Evolutionary conservation across 2,797 vertebrate genomes (phyloP), one percentile per base, ranked within the genome.

Genomic region (Streptopelia turtur): DNA sequence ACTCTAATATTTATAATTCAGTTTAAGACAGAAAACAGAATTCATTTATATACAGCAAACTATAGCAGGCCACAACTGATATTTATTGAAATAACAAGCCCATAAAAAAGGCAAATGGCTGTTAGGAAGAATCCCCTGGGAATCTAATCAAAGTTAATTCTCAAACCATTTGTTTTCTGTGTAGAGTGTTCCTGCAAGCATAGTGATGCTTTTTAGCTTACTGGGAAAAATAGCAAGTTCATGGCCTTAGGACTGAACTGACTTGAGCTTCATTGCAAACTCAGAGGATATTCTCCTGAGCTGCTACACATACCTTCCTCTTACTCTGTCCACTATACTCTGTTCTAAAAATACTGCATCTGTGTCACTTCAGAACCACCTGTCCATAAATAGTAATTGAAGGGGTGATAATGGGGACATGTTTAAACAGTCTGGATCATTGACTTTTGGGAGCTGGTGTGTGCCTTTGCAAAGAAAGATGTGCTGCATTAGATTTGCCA

Each of bases 61-160:
- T 53, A 8, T 33, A 82, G 27, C 10, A 79, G n/a, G 13, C 24
- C 43, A 53, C 52, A 72, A 52, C 39, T 89, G 25, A n/a, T 72
- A 56, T 11, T 63, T 94, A 49, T 1, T 89, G 75, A 76, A 87
- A 86, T 79, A 63, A 61, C 15, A 72, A 65, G 22, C 4, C 39
- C 10, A 1, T 76, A 74, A 33, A 52, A 89, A 74, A 74, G 52
- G 72, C 43, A 61, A 53, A 21, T 86, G 33, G 35, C 55, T 63
- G 30, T 60, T 90, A 66, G 28, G 37, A 83, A 91, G 52, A 82
- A 43, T 89, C 59, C 27, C 20, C 10, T 63, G 56, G 30, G 71
- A 77, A 74, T 66, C n/a, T 83, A 87, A 74, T 74, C 11, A 70
- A 65, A 77, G 23, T 45, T 92, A 79, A 87, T 93, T 89, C 85